Percentiles rank a stretch among this genome's conserved stretches.
phyloP scores from a whole-genome alignment of 2,797 vertebrate genomes.

The Notolepis coatsorum region DNA sequence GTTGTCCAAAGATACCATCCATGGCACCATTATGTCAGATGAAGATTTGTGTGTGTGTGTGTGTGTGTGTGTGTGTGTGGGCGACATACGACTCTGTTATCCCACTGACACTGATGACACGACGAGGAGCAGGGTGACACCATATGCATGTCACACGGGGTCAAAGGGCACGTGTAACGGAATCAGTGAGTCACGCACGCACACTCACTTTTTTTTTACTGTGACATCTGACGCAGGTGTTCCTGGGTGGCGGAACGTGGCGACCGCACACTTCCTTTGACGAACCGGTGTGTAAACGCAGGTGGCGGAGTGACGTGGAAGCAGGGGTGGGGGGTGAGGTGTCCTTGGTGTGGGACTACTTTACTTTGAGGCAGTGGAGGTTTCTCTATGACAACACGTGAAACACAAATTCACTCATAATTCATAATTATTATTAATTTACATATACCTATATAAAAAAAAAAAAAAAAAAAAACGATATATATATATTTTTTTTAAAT shows the following conservation, averaged over 20 bases:
- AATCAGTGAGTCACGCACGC: constrained; percentile 12
- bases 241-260: constrained; percentile 42
- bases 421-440: too few species aligned
- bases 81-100: constrained; percentile 16
- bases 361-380: not conserved
- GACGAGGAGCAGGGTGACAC: not conserved
- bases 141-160: constrained; percentile 21
- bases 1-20: constrained; percentile 36
- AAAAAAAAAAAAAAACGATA: too few species aligned
- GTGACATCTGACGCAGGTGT: constrained; percentile 26
- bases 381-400: too few species aligned
- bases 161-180: constrained; percentile 48
- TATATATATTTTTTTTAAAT: too few species aligned
- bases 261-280: constrained; percentile 38
- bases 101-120: constrained; percentile 36
- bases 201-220: not conserved
- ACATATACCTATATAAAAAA: too few species aligned
- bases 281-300: constrained; percentile 12
- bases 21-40: constrained; percentile 51
- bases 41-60: constrained; percentile 33
- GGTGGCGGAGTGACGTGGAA: constrained; percentile 2
- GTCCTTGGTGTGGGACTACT: constrained; percentile 13
- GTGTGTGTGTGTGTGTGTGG: constrained; percentile 7
- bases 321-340: too few species aligned
- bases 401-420: too few species aligned